Evolutionary conservation across 2,797 vertebrate species (phyloP).

Genomic region (Acrocephalus scirpaceus): DNA sequence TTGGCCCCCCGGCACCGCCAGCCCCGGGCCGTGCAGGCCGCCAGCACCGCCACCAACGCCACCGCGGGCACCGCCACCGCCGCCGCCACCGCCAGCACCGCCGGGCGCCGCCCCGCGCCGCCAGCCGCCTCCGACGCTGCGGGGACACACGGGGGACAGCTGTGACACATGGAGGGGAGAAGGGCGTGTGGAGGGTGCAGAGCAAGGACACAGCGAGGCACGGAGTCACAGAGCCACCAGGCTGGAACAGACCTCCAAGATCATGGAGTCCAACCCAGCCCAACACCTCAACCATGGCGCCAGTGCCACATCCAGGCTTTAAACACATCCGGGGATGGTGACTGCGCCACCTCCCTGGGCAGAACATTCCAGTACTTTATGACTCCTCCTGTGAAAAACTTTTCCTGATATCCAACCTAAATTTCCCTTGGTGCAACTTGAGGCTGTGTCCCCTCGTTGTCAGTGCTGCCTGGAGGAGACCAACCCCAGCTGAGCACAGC

Average conservation of each 20-base stretch:
- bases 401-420: rapidly evolving
- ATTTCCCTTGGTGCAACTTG: rapidly evolving
- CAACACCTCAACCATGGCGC: neutral
- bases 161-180: no score
- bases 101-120: neutral
- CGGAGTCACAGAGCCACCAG: no score
- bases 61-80: constrained; percentile 66
- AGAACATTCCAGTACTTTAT: neutral
- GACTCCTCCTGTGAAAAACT: rapidly evolving
- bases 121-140: neutral
- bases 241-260: neutral
- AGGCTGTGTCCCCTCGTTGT: neutral
- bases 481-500: rapidly evolving
- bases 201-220: no score
- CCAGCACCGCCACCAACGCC: constrained; percentile 62
- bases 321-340: no score
- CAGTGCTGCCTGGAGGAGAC: neutral
- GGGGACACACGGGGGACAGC: neutral
- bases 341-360: rapidly evolving
- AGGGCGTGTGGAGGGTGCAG: no score
- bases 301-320: neutral
- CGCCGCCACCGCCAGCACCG: constrained; percentile 34
- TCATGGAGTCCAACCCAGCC: neutral
- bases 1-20: constrained; percentile 72
- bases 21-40: constrained; percentile 76